phyloP scores from a whole-genome alignment of 2,888 invertebrate species.

The Rhorus exstirpatorius region DNA sequence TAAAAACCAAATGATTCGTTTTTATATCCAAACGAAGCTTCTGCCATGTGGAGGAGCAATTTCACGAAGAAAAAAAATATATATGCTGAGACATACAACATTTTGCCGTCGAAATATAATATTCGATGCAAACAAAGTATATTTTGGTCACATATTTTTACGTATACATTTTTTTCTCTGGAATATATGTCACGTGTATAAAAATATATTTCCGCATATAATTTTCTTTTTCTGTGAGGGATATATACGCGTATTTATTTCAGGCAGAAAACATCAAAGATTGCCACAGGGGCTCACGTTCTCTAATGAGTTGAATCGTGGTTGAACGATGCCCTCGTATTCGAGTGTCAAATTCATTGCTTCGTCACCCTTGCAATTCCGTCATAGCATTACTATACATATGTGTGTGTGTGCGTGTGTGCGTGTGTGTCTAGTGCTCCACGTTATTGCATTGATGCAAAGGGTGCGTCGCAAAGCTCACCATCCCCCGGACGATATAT shows the following conservation, averaged over 20 bases:
- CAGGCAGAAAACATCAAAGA: conserved; percentile 82
- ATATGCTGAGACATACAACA: no score
- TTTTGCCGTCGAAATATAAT: no score
- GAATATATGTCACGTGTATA: no score
- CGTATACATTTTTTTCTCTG: no score
- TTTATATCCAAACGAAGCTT: no score
- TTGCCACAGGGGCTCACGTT: conserved; percentile 77
- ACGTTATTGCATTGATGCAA: neutral
- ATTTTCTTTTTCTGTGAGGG: no score
- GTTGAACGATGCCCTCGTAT: conserved; percentile 74
- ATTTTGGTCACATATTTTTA: no score
- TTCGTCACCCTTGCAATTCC: conserved; percentile 13
- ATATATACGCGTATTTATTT: conserved; percentile 76
- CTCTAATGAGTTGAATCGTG: conserved; percentile 85
- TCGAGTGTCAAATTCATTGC: conserved; percentile 81
- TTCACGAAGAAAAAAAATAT: no score
- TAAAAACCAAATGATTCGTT: no score
- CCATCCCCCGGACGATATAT: neutral
- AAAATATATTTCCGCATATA: no score
- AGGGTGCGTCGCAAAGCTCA: conserved; percentile 38
- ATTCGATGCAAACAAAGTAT: no score
- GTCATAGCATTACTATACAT: neutral
- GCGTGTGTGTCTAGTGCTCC: neutral
- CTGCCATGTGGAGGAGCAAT: no score
- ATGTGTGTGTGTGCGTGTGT: neutral